Percentiles rank a stretch among this genome's conserved stretches.
These are phyloP conservation scores for Psophia crepitans DNA, from an alignment of 2,113 vertebrate species.

Conservation along the genomic window DNA sequence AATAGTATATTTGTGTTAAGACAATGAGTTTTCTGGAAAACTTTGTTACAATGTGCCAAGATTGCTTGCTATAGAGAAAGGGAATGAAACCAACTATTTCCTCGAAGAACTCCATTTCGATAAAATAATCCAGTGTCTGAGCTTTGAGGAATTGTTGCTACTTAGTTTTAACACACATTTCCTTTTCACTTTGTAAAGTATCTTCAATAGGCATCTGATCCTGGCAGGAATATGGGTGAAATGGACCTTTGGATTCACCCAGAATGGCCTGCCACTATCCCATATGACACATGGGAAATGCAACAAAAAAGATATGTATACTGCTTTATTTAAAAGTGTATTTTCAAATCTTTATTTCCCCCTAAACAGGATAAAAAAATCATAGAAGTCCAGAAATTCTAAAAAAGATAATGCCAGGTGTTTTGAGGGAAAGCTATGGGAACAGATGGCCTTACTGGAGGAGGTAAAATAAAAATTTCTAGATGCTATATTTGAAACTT, in stretches of 20 bases:
- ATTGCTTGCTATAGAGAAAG: background rate
- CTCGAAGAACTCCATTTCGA: background rate
- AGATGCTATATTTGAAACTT: slow-evolving; percentile 60
- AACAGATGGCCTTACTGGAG: slow-evolving; percentile 61
- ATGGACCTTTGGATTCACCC: background rate
- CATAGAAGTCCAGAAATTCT: slow-evolving; percentile 32
- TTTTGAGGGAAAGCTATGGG: slow-evolving; percentile 53
- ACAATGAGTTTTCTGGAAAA: background rate
- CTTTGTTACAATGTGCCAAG: background rate
- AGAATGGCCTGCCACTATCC: background rate
- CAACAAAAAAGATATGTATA: background rate
- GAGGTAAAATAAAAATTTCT: slow-evolving; percentile 64
- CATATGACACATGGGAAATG: background rate
- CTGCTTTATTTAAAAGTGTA: background rate
- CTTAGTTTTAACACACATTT: background rate
- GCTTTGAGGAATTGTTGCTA: background rate
- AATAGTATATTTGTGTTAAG: background rate
- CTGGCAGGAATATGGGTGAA: background rate
- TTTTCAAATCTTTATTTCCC: slow-evolving; percentile 18
- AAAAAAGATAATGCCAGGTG: slow-evolving; percentile 56
- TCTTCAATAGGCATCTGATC: background rate
- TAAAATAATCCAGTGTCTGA: background rate
- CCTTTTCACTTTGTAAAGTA: background rate
- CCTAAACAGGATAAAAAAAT: background rate
- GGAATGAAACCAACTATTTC: background rate